These are phyloP conservation scores for Urocitellus parryii DNA, from an alignment of 2,113 vertebrate species.

Conservation along the genomic window DNA sequence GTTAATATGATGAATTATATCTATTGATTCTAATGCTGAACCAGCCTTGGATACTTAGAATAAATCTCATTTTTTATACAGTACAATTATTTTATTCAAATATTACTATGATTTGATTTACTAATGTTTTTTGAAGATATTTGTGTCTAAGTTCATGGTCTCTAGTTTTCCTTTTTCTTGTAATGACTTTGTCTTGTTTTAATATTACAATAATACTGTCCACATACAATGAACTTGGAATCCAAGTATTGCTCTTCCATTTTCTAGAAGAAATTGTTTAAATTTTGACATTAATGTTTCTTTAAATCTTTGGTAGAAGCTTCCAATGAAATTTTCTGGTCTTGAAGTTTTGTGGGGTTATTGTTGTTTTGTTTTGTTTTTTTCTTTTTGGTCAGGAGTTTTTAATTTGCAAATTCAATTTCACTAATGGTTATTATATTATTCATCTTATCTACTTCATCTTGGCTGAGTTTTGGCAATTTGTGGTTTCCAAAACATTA, in stretches of 20 bases:
- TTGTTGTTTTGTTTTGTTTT: too few species aligned
- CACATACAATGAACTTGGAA: not conserved
- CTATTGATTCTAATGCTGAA: not conserved
- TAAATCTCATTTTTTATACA: not conserved
- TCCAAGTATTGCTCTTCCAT: not conserved
- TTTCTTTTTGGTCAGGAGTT: not conserved
- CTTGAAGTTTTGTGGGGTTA: too few species aligned
- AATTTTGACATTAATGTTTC: not conserved
- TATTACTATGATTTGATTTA: not conserved
- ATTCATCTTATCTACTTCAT: not conserved
- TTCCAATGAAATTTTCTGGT: not conserved
- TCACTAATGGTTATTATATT: not conserved
- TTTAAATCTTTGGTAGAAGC: too few species aligned
- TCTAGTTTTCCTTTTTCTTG: not conserved
- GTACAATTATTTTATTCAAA: not conserved
- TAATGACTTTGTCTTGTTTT: not conserved
- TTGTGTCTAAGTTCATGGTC: not conserved
- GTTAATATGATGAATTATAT: not conserved
- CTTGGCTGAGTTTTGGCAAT: not conserved
- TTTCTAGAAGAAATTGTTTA: not conserved
- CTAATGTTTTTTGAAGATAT: not conserved
- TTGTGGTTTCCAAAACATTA: not conserved
- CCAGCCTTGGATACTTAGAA: not conserved
- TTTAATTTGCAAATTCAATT: not conserved
- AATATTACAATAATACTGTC: not conserved